Conservation (phyloP, 2,113 vertebrate species). For the Apteryx owenii region DNA sequence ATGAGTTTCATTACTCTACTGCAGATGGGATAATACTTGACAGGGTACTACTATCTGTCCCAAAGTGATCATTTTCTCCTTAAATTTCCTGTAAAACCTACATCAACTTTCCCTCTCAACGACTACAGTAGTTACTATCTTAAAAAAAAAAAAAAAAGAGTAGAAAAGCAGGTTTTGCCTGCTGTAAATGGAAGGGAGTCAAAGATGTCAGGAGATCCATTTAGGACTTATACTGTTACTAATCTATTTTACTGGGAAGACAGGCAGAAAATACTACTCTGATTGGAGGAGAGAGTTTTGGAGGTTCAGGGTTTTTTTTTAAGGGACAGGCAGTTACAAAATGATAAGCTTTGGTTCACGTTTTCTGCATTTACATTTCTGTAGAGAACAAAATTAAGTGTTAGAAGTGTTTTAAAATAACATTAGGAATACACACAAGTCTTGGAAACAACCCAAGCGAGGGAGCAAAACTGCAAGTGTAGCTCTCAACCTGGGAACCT, state of each 20-base stretch:
- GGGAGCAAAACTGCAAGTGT: background rate
- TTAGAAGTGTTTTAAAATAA: constrained; percentile 53
- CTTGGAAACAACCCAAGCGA: constrained; percentile 27
- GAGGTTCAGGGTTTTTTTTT: background rate
- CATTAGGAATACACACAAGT: constrained; percentile 39
- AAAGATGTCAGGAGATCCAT: constrained; percentile 39
- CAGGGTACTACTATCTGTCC: constrained; percentile 53
- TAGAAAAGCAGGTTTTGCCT: constrained; percentile 49
- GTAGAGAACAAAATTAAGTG: constrained; percentile 52
- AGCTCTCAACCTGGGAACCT: constrained; percentile 39
- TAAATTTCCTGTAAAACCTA: constrained; percentile 57
- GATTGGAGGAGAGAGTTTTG: background rate
- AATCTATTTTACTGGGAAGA: constrained; percentile 29
- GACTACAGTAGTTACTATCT: constrained; percentile 14
- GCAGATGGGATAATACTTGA: constrained; percentile 56
- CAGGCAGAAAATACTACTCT: constrained; percentile 16
- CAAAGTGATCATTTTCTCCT: constrained; percentile 62
- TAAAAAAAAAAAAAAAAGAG: constrained; percentile 18
- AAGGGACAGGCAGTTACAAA: constrained; percentile 2
- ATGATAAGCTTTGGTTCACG: background rate
- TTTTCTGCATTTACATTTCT: constrained; percentile 20
- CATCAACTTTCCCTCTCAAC: constrained; percentile 33
- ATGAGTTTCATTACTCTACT: constrained; percentile 29
- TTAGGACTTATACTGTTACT: constrained; percentile 38
- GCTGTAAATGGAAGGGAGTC: constrained; percentile 15